Conservation (phyloP, 2,888 invertebrate genomes). For the Aleiodes leptofemur region DNA sequence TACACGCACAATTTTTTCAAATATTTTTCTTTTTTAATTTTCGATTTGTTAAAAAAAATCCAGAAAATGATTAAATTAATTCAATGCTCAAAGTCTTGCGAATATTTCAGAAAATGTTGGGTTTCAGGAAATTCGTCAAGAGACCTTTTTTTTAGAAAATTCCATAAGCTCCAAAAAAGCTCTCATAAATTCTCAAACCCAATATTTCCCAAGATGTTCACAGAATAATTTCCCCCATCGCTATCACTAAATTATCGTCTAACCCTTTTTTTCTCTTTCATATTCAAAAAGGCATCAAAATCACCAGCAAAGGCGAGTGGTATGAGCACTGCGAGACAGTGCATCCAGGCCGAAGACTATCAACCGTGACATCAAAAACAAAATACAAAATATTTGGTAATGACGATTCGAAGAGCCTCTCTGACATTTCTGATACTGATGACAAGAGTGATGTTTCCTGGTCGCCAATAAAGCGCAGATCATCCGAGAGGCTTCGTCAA, state of each 20-base stretch:
- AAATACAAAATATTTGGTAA: conserved; percentile 48
- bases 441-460: conserved; percentile 6
- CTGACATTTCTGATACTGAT: background rate
- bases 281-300: conserved; percentile 28
- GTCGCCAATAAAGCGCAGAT: background rate
- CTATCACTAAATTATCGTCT: background rate
- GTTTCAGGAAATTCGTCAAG: no score
- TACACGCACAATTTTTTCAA: no score
- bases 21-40: no score
- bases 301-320: conserved; percentile 59
- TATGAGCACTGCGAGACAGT: conserved; percentile 59
- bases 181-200: no score
- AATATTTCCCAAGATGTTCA: no score
- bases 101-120: no score
- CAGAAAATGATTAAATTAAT: no score
- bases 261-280: background rate
- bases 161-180: no score
- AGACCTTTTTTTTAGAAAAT: no score
- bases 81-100: no score
- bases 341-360: conserved; percentile 55
- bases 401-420: background rate
- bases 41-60: no score
- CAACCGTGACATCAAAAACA: conserved; percentile 37
- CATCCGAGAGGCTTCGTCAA: background rate
- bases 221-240: no score